Conservation (phyloP, 2,113 vertebrate species). For the Rhynchopsitta pachyrhyncha region DNA sequence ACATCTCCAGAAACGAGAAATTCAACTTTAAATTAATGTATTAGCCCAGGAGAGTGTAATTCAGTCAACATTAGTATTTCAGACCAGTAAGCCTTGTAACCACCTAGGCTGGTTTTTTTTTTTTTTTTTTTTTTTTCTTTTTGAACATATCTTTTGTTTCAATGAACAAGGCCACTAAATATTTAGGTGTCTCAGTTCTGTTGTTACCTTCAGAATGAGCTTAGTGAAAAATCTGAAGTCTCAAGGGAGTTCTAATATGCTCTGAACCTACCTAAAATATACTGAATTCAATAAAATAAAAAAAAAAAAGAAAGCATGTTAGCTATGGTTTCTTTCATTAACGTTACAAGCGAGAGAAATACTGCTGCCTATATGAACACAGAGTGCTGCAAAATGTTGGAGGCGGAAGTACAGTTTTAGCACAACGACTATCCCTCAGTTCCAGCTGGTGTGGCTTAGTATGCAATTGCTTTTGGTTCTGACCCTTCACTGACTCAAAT, state of each 20-base stretch:
- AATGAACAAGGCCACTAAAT: background rate
- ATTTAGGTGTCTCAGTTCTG: background rate
- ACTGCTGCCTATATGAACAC: background rate
- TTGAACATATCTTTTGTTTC: background rate
- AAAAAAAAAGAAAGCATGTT: background rate
- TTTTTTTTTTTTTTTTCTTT: background rate
- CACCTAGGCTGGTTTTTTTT: background rate
- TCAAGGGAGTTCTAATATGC: background rate
- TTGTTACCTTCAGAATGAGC: background rate
- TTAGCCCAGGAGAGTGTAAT: background rate
- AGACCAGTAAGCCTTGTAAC: background rate
- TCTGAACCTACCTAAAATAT: background rate
- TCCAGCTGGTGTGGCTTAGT: background rate
- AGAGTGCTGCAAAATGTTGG: background rate
- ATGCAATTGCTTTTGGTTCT: background rate
- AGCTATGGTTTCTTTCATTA: background rate
- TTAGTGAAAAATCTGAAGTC: background rate
- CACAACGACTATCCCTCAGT: background rate
- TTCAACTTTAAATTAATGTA: background rate
- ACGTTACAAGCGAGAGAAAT: background rate
- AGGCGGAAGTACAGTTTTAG: background rate
- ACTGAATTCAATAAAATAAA: background rate
- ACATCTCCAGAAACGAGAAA: background rate
- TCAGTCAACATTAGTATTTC: background rate
- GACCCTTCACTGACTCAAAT: background rate